These are phyloP conservation scores for Sarcophaga subvicina DNA, from an alignment of 2,888 invertebrate genomes.

Conservation along the genomic window DNA sequence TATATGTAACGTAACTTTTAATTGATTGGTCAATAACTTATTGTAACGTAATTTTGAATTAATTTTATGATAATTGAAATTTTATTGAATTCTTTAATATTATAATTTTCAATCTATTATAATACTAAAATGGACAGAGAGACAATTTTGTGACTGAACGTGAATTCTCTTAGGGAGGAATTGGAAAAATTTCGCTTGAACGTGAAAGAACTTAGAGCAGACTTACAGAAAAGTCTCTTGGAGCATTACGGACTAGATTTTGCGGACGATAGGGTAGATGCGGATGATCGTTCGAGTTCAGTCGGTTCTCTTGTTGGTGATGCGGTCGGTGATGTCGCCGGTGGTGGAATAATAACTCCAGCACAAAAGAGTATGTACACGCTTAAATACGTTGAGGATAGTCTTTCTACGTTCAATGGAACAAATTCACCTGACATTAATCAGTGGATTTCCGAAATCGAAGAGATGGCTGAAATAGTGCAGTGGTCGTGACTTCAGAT, in stretches of 20 bases:
- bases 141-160: too few relatives aligned
- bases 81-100: too few relatives aligned
- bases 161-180: too few relatives aligned
- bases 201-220: neutral
- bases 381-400: conserved; percentile 35
- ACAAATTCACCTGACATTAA: conserved; percentile 14
- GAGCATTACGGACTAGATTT: conserved; percentile 2
- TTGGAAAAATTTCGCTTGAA: neutral
- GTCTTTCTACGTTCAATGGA: conserved; percentile 21
- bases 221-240: neutral
- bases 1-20: too few relatives aligned
- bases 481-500: conserved; percentile 21
- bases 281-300: too few relatives aligned
- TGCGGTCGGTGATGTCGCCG: too few relatives aligned
- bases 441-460: conserved; percentile 17
- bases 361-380: neutral
- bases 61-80: too few relatives aligned
- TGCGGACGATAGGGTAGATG: neutral
- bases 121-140: too few relatives aligned
- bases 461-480: neutral
- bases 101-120: neutral
- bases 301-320: too few relatives aligned
- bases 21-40: too few relatives aligned
- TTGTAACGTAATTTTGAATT: too few relatives aligned
- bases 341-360: too few relatives aligned